Evolutionary conservation across 2,797 vertebrate species (phyloP).

Genomic region (Botia kubotai): DNA sequence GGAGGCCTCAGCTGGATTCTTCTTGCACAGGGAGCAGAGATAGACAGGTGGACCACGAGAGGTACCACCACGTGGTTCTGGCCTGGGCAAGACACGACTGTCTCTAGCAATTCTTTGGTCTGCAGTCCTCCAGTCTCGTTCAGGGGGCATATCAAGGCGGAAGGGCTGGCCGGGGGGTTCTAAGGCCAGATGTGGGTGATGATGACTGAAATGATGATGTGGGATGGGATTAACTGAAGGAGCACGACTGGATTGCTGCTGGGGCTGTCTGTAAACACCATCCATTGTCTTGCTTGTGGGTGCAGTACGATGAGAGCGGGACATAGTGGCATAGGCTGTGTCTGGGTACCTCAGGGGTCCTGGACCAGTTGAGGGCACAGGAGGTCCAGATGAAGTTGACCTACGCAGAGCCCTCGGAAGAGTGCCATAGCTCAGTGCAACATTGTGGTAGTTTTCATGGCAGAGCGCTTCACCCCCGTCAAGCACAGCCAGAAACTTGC

Average conservation of each 20-base stretch:
- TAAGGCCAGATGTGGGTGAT: background rate
- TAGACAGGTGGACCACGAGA: constrained; percentile 44
- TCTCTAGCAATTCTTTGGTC: constrained; percentile 59
- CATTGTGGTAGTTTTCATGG: constrained; percentile 78
- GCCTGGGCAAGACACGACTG: constrained; percentile 32
- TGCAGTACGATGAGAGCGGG: constrained; percentile 58
- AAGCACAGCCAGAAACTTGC: constrained; percentile 89
- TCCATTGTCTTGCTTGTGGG: constrained; percentile 30
- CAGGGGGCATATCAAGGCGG: constrained; percentile 89
- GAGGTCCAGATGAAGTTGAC: constrained; percentile 45
- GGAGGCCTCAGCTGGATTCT: constrained; percentile 63
- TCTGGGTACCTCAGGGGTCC: constrained; percentile 49
- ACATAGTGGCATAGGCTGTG: constrained; percentile 67
- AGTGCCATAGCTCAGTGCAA: constrained; percentile 85
- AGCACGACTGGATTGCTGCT: constrained; percentile 7
- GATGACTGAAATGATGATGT: constrained; percentile 28
- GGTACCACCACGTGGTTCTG: constrained; percentile 18
- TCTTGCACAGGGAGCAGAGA: constrained; percentile 73
- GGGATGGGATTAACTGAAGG: background rate
- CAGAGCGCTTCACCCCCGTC: constrained; percentile 86
- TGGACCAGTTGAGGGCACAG: constrained; percentile 45
- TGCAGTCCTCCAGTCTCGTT: constrained; percentile 85
- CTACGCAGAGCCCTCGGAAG: constrained; percentile 78
- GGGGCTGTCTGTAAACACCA: constrained; percentile 52
- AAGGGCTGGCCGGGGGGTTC: constrained; percentile 70